Conservation (phyloP, 2,888 invertebrate genomes). For the Heliconius erato region DNA sequence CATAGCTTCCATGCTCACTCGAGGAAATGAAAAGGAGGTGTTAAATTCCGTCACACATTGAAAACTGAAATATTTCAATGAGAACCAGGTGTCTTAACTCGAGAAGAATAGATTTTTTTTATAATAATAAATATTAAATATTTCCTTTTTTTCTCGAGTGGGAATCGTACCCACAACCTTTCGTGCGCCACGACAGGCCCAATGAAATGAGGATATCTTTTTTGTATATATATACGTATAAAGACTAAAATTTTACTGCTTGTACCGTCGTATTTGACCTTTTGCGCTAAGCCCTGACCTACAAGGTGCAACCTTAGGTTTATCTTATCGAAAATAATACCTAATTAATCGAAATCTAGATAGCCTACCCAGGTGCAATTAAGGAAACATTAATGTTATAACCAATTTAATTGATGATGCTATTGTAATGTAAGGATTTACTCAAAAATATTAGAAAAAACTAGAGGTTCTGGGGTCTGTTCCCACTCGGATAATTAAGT, state of each 20-base stretch:
- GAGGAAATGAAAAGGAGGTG: too few relatives aligned
- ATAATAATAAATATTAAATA: too few relatives aligned
- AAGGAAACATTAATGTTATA: not conserved
- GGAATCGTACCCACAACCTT: not conserved
- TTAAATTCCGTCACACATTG: too few relatives aligned
- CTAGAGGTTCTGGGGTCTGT: too few relatives aligned
- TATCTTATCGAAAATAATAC: not conserved
- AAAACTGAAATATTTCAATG: too few relatives aligned
- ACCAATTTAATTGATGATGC: not conserved
- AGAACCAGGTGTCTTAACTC: too few relatives aligned
- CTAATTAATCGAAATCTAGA: not conserved
- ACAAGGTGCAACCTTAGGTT: not conserved
- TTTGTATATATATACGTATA: not conserved
- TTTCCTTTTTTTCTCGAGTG: too few relatives aligned
- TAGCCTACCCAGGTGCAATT: not conserved
- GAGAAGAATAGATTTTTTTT: too few relatives aligned
- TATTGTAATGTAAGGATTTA: too few relatives aligned
- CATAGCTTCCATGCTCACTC: too few relatives aligned
- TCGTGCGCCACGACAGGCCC: not conserved
- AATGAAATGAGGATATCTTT: not conserved
- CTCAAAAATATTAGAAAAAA: too few relatives aligned
- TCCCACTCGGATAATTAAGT: too few relatives aligned
- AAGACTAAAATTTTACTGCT: not conserved
- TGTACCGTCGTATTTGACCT: not conserved
- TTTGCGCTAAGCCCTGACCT: not conserved